Evolutionary conservation across 2,888 invertebrate genomes (phyloP).

Genomic region (Spialia ferax): DNA sequence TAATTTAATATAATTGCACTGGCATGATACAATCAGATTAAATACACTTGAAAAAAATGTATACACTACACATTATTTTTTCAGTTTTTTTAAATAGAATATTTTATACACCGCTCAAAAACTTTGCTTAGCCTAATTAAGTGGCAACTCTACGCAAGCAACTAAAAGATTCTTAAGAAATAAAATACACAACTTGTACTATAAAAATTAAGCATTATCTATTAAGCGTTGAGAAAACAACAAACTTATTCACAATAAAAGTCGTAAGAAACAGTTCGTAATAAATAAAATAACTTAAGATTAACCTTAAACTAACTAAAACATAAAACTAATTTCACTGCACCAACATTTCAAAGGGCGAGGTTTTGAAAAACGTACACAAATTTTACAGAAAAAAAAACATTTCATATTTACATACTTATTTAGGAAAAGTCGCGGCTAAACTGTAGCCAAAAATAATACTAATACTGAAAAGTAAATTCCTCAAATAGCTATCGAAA

Average conservation of each 20-base stretch:
- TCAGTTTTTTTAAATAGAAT: neutral
- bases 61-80: neutral
- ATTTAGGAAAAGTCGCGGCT: constrained; percentile 20
- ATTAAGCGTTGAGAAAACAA: constrained; percentile 47
- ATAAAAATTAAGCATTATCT: constrained; percentile 45
- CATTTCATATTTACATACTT: constrained; percentile 16
- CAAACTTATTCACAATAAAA: constrained; percentile 40
- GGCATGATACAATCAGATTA: neutral
- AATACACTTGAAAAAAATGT: neutral
- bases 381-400: constrained; percentile 24
- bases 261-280: constrained; percentile 52
- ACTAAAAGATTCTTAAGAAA: constrained; percentile 19
- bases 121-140: constrained; percentile 5
- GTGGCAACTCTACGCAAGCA: constrained; percentile 8
- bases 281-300: constrained; percentile 57
- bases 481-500: constrained; percentile 1
- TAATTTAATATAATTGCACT: neutral
- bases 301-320: constrained; percentile 57
- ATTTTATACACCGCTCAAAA: neutral
- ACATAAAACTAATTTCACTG: constrained; percentile 42
- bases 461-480: constrained; percentile 53
- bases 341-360: constrained; percentile 44
- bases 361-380: constrained; percentile 43
- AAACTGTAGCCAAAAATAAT: constrained; percentile 34
- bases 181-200: constrained; percentile 41